Evolutionary conservation across 2,888 invertebrate genomes (phyloP).

Genomic region (Lingula anatina): DNA sequence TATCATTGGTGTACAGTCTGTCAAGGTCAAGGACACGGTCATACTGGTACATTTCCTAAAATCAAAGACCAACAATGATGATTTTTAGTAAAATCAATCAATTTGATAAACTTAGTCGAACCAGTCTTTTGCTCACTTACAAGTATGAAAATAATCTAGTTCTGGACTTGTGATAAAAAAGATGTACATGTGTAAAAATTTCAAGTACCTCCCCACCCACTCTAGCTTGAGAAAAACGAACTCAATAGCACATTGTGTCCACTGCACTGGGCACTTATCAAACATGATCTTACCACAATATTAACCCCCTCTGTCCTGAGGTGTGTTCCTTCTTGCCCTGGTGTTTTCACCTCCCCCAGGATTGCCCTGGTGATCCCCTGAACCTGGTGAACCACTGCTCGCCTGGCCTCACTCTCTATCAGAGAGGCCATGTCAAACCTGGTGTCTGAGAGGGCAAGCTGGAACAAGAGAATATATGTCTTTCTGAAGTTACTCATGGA

Average conservation of each 20-base stretch:
- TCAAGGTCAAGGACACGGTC: constrained; percentile 64
- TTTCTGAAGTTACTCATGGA: too few species aligned
- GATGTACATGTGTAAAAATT: too few species aligned
- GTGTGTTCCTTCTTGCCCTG: constrained; percentile 21
- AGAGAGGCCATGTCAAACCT: constrained; percentile 58
- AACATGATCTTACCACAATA: constrained; percentile 64
- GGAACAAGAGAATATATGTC: constrained; percentile 21
- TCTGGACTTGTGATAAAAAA: too few species aligned
- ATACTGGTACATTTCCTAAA: constrained; percentile 79
- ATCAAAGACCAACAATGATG: too few species aligned
- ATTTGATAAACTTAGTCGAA: too few species aligned
- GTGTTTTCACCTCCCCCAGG: constrained; percentile 58
- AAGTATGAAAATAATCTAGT: too few species aligned
- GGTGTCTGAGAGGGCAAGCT: constrained; percentile 61
- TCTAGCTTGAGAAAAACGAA: too few species aligned
- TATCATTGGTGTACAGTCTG: constrained; percentile 85
- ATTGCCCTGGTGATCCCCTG: constrained; percentile 79
- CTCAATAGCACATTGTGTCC: too few species aligned
- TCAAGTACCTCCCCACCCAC: too few species aligned
- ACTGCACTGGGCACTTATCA: too few species aligned
- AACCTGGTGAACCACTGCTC: constrained; percentile 74
- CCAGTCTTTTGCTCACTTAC: too few species aligned
- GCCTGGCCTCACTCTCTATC: constrained; percentile 61
- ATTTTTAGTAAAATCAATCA: too few species aligned
- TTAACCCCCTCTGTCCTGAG: constrained; percentile 96